Base-by-base conservation (phyloP, 2,888 invertebrate genomes). In the Eupithecia insigniata region DNA sequence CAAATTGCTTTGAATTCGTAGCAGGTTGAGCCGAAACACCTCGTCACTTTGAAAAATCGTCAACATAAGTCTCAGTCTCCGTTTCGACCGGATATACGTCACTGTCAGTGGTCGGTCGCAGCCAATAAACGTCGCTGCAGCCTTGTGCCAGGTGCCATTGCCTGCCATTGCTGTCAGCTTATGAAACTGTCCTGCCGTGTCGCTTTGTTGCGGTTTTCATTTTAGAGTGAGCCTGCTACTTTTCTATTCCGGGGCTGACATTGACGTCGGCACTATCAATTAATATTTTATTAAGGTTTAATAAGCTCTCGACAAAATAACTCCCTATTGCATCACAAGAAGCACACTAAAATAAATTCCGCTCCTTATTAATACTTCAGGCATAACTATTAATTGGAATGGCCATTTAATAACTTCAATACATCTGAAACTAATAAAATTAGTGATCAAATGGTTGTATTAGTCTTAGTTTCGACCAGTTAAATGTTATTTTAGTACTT, bases 1-100 rank as follows among this genome's bases (percentile, higher is more conserved):
- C 4, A 39, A 64, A 64, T 64, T 14, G 64, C 36, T 22, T 16
- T 12, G 64, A 22, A 36, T 62, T 26, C 34, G 34, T 62, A 55
- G 85, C 78, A 82, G 86, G 86, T 87, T 88, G 55, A 55, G 82
- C 87, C 84, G 80, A 65, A 65, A 62, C 66, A 66, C 55, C 66
- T 69, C 36, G 80, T 83, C 89, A 90, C 91, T 84, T 89, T 92
- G 91, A 92, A 87, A 88, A 89, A 90, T 91, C 79, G 92, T 89
- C 85, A 81, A 85, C 89, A 90, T 93, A 92, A 91, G 89, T 92
- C 85, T 51, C 64, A 83, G 87, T 87, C 88, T 90, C 88, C 87
- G 85, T 88, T 87, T 90, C 86, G 82, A 81, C 80, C 81, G 83
- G 85, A 89, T 90, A 89, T 92, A 85, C 83, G 87, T 93, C 92